Evolutionary conservation across 2,888 invertebrate species (phyloP).

Genomic region (Hecatera dysodea): DNA sequence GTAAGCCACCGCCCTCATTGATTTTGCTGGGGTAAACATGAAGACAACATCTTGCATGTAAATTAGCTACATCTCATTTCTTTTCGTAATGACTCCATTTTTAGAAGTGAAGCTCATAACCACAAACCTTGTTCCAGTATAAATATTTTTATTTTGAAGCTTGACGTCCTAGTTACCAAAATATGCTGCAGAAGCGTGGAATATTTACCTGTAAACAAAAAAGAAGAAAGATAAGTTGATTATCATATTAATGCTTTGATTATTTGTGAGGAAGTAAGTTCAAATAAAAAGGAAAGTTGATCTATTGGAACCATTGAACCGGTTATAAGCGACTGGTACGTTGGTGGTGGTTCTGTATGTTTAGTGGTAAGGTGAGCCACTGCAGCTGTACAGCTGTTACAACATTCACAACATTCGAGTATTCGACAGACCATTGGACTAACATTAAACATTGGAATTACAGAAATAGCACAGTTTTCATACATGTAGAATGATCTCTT

Average conservation of each 20-base stretch:
- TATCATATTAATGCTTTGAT: constrained; percentile 34
- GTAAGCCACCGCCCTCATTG: constrained; percentile 58
- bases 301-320: constrained; percentile 55
- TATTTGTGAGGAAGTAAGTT: constrained; percentile 36
- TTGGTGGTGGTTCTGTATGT: constrained; percentile 24
- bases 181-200: constrained; percentile 16
- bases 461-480: constrained; percentile 3
- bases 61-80: constrained; percentile 21
- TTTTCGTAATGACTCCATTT: constrained; percentile 14
- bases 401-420: constrained; percentile 25
- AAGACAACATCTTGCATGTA: constrained; percentile 24
- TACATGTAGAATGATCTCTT: background rate
- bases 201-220: constrained; percentile 76
- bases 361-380: constrained; percentile 17
- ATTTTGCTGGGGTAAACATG: constrained; percentile 48
- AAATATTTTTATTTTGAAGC: constrained; percentile 21
- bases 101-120: constrained; percentile 6
- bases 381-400: constrained; percentile 50
- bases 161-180: constrained; percentile 42
- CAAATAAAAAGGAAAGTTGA: constrained; percentile 72
- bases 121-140: constrained; percentile 19
- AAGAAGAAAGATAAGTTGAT: constrained; percentile 62
- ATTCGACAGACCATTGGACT: constrained; percentile 28
- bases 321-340: constrained; percentile 53
- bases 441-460: constrained; percentile 36